Conservation (phyloP, 2,797 vertebrate species). For the Zalophus californianus region DNA sequence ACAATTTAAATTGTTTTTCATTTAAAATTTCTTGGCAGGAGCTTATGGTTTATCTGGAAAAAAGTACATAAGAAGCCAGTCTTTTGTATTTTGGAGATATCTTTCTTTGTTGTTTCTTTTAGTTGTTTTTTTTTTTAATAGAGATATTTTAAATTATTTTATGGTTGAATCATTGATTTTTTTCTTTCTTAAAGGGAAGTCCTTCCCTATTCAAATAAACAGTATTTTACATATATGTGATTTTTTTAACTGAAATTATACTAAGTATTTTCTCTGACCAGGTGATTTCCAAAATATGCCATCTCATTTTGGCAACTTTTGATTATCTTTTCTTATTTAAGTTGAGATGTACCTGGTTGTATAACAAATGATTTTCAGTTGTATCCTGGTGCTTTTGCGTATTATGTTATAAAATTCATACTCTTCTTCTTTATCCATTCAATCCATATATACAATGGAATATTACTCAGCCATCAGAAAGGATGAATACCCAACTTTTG, state of each 20-base stretch:
- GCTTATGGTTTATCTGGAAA: neutral
- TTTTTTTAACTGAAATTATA: neutral
- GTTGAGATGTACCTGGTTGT: neutral
- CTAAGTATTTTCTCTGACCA: neutral
- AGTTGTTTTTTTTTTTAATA: neutral
- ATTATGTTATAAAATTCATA: neutral
- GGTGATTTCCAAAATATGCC: neutral
- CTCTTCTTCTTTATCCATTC: neutral
- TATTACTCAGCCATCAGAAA: no score
- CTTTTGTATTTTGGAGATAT: constrained; percentile 2
- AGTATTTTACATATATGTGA: neutral
- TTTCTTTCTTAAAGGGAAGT: neutral
- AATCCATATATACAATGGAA: no score
- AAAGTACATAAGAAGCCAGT: neutral
- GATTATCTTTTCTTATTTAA: neutral
- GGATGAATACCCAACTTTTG: no score
- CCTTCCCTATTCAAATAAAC: neutral
- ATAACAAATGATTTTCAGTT: neutral
- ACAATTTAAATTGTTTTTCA: neutral
- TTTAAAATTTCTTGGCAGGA: neutral
- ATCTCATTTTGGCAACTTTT: neutral
- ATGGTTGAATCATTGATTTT: neutral
- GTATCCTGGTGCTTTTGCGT: neutral
- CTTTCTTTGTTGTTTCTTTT: neutral
- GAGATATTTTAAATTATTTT: neutral